Conservation (phyloP, 2,113 vertebrate species). For the Orycteropus afer region DNA sequence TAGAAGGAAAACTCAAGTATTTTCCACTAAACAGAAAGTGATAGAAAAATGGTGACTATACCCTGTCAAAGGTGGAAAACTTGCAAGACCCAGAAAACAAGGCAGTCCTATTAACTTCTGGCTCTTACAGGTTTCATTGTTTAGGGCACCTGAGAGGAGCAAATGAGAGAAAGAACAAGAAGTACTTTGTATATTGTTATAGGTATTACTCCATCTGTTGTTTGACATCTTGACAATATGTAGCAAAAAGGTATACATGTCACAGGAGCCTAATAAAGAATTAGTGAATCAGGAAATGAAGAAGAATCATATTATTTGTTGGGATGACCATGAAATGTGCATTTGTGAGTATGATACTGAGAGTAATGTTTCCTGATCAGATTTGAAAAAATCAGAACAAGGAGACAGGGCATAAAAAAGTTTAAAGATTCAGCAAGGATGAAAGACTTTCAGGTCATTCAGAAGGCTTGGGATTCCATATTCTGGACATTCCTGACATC, state of each 20-base stretch:
- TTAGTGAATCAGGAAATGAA: neutral
- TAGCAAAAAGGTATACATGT: neutral
- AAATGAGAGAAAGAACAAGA: neutral
- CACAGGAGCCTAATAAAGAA: neutral
- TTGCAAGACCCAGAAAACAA: no score
- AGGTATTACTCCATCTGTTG: no score
- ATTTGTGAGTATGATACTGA: neutral
- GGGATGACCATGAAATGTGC: neutral
- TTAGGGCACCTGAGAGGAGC: neutral
- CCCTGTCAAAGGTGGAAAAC: neutral
- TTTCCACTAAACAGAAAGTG: neutral
- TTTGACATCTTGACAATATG: neutral
- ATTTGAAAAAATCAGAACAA: neutral
- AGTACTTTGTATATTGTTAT: no score
- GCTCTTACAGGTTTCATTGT: neutral
- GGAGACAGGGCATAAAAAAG: neutral
- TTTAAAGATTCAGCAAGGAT: neutral
- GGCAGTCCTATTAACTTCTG: neutral
- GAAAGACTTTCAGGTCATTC: neutral
- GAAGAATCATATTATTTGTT: neutral
- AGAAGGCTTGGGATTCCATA: neutral
- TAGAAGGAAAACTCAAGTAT: neutral
- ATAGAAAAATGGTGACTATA: neutral
- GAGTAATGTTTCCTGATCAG: neutral
- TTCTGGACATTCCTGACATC: neutral